Conservation (phyloP, 2,797 vertebrate species). For the Gymnothorax javanicus region DNA sequence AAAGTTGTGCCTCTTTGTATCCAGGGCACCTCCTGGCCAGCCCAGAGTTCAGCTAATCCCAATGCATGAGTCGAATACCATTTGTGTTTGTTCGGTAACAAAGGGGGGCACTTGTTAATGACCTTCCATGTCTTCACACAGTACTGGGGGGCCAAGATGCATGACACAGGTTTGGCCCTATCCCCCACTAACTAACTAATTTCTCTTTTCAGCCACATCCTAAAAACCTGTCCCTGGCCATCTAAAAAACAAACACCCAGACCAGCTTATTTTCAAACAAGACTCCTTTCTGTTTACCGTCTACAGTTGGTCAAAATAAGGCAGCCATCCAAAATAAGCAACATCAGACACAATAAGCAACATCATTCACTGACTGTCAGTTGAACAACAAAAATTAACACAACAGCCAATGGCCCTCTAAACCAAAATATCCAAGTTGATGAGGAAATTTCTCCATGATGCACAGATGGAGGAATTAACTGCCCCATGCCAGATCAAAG, state of each 20-base stretch:
- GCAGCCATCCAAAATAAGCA: conserved; percentile 1
- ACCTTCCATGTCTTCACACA: conserved; percentile 77
- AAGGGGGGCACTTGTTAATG: conserved; percentile 82
- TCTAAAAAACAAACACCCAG: conserved; percentile 11
- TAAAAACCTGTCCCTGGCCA: conserved; percentile 18
- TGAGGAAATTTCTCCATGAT: neutral
- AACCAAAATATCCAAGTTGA: neutral
- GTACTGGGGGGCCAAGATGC: conserved; percentile 44
- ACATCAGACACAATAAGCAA: conserved; percentile 16
- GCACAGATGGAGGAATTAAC: neutral
- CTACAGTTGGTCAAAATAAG: neutral
- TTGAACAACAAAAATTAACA: conserved; percentile 9
- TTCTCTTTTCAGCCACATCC: conserved; percentile 28
- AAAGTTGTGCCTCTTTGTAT: conserved; percentile 58
- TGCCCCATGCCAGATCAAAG: neutral
- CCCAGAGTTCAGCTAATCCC: conserved; percentile 76
- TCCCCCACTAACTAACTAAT: conserved; percentile 17
- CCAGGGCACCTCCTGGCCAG: conserved; percentile 58
- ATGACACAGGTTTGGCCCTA: conserved; percentile 48
- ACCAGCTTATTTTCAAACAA: neutral
- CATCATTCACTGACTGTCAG: neutral
- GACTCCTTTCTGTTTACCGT: neutral
- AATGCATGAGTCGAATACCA: conserved; percentile 81
- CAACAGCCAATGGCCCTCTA: neutral
- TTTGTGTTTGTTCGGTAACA: conserved; percentile 79